A percentile compares a stretch with the other conserved stretches of the same genome.
phyloP scores from a whole-genome alignment of 2,888 invertebrate genomes.

The Lasioglossum marginatum region DNA sequence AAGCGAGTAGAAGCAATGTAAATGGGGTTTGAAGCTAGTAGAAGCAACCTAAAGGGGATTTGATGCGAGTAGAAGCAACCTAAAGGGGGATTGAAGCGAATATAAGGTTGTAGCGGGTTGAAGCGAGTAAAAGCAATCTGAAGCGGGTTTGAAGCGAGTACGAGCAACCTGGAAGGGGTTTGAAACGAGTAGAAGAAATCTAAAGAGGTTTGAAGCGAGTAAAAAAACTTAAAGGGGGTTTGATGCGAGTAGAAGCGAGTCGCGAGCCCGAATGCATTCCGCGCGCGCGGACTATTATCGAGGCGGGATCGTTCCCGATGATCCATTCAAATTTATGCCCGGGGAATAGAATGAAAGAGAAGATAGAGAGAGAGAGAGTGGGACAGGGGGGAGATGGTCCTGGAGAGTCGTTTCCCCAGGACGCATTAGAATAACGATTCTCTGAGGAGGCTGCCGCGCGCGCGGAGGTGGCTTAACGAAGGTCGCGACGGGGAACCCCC shows the following conservation, averaged over 20 bases:
- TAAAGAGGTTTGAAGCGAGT: no score
- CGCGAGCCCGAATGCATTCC: background rate
- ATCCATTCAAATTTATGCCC: constrained; percentile 81
- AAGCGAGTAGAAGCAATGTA: no score
- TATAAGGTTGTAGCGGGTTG: no score
- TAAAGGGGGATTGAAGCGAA: no score
- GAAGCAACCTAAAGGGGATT: no score
- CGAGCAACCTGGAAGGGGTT: no score
- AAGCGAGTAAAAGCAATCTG: no score
- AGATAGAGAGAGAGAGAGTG: background rate
- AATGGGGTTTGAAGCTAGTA: no score
- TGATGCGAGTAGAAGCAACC: no score
- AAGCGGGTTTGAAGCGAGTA: no score
- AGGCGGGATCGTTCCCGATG: constrained; percentile 47
- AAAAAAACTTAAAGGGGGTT: no score
- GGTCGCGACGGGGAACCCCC: constrained; percentile 33
- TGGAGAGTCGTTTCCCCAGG: constrained; percentile 34
- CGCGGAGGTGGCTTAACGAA: constrained; percentile 65
- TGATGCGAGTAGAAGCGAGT: background rate
- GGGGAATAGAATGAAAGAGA: constrained; percentile 10
- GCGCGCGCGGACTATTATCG: constrained; percentile 21
- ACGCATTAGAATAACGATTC: constrained; percentile 76
- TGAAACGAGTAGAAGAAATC: no score
- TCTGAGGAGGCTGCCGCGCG: constrained; percentile 52
- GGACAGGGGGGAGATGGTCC: background rate